Percentiles rank a stretch among this genome's conserved stretches.
Evolutionary conservation across 2,113 vertebrate genomes (phyloP).

Genomic region (Oceanodroma tethys): DNA sequence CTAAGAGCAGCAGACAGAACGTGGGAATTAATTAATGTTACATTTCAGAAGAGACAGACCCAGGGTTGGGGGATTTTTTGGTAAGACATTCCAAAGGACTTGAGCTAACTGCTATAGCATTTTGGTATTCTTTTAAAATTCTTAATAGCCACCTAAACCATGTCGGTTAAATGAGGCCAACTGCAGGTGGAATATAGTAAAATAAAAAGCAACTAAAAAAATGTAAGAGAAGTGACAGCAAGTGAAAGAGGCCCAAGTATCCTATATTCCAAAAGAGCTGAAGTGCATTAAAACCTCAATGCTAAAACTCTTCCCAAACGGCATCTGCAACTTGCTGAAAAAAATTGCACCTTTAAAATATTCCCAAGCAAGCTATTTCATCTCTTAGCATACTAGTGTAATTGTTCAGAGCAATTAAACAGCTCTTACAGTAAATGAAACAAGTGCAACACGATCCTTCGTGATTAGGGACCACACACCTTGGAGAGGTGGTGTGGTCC

Average conservation of each 20-base stretch:
- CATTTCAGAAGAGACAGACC: slow-evolving; percentile 45
- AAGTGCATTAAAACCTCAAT: neutral
- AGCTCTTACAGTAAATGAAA: slow-evolving; percentile 43
- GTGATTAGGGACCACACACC: neutral
- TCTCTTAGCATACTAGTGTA: neutral
- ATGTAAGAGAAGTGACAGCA: neutral
- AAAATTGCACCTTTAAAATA: neutral
- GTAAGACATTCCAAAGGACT: slow-evolving; percentile 35
- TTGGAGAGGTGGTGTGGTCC: neutral
- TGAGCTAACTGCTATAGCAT: slow-evolving; percentile 24
- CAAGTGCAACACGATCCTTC: slow-evolving; percentile 20
- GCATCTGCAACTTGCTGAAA: neutral
- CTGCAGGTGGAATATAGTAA: slow-evolving; percentile 42
- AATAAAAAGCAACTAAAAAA: slow-evolving; percentile 43
- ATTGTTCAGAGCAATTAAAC: slow-evolving; percentile 48
- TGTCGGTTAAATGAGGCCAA: slow-evolving; percentile 28
- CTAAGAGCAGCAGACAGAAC: slow-evolving; percentile 51
- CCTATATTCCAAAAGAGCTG: neutral
- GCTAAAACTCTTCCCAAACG: neutral
- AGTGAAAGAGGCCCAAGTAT: neutral
- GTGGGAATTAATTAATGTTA: slow-evolving; percentile 70
- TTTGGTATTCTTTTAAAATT: slow-evolving; percentile 45
- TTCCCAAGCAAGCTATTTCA: slow-evolving; percentile 33
- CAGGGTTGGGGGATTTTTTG: slow-evolving; percentile 12
- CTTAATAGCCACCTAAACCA: slow-evolving; percentile 47